A percentile compares a stretch with the other conserved stretches of the same genome.
Evolutionary conservation across 2,113 vertebrate genomes (phyloP).

Genomic region (Plecotus auritus): DNA sequence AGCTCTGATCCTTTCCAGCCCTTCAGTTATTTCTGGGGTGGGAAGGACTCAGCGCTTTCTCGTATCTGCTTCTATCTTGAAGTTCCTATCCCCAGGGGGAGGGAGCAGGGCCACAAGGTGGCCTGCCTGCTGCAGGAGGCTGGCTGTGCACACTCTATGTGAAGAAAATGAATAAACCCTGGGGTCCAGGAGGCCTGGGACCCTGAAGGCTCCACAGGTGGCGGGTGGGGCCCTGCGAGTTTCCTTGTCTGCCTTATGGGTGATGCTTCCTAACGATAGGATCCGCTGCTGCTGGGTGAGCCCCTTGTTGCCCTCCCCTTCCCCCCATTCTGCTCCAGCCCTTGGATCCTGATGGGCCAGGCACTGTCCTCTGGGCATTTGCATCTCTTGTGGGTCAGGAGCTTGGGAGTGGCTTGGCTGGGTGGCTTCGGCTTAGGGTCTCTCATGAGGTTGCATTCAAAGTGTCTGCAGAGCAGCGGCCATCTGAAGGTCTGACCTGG

Average conservation of each 20-base stretch:
- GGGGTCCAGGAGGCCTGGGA: neutral
- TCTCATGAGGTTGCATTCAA: neutral
- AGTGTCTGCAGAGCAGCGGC: neutral
- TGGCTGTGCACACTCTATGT: neutral
- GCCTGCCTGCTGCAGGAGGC: neutral
- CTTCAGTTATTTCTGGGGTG: neutral
- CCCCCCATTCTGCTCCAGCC: fast-evolving
- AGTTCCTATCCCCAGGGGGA: neutral
- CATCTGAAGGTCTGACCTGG: neutral
- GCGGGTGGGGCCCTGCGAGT: neutral
- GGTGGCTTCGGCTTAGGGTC: neutral
- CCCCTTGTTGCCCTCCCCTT: neutral
- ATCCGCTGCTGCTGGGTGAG: fast-evolving
- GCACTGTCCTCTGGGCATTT: neutral
- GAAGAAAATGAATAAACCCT: neutral
- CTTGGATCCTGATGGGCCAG: neutral
- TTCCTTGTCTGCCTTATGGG: neutral
- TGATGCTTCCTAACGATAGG: neutral
- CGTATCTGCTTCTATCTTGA: too few relatives aligned
- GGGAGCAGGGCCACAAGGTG: neutral
- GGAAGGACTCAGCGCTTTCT: neutral
- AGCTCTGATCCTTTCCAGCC: neutral
- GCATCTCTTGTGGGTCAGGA: neutral
- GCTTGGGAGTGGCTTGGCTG: neutral
- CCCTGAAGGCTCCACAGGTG: neutral